phyloP scores from a whole-genome alignment of 2,888 invertebrate species.

The Lepas anatifera region DNA sequence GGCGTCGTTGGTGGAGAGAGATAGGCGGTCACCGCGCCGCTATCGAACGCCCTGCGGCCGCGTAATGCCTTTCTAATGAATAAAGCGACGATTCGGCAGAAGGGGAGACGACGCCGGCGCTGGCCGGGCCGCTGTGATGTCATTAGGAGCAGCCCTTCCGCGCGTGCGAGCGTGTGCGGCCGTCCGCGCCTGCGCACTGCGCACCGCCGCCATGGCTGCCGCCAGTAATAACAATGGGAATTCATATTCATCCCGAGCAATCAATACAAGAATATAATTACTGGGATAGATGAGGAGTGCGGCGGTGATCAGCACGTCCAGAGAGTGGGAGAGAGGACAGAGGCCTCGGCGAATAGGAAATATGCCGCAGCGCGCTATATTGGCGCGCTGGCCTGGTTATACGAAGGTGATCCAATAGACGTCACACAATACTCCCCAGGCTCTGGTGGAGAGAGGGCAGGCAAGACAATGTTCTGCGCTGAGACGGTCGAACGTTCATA shows the following conservation, averaged over 20 bases:
- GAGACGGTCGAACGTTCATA: too few relatives aligned
- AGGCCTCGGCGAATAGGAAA: too few relatives aligned
- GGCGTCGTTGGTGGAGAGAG: constrained; percentile 8
- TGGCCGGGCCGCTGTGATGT: not conserved
- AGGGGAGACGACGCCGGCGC: too few relatives aligned
- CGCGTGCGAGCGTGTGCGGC: too few relatives aligned
- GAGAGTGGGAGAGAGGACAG: constrained; percentile 13
- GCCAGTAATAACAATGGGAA: constrained; percentile 6
- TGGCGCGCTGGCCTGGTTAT: too few relatives aligned
- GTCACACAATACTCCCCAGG: too few relatives aligned
- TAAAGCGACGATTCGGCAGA: not conserved
- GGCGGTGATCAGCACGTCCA: not conserved
- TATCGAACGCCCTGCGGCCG: not conserved
- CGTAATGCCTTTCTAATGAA: constrained; percentile 7
- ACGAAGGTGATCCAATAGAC: too few relatives aligned
- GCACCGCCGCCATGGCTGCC: not conserved
- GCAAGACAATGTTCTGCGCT: too few relatives aligned
- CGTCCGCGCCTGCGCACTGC: too few relatives aligned
- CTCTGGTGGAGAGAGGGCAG: too few relatives aligned
- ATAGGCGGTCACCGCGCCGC: not conserved
- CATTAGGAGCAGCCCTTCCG: not conserved
- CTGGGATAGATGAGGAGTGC: constrained; percentile 6
- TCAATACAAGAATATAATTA: constrained; percentile 12
- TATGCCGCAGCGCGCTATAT: too few relatives aligned
- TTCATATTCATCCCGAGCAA: constrained; percentile 8